Percentiles rank a stretch among this genome's conserved stretches.
These are phyloP conservation scores for Pycnonotus jocosus DNA, from an alignment of 2,113 vertebrate species.

Conservation along the genomic window DNA sequence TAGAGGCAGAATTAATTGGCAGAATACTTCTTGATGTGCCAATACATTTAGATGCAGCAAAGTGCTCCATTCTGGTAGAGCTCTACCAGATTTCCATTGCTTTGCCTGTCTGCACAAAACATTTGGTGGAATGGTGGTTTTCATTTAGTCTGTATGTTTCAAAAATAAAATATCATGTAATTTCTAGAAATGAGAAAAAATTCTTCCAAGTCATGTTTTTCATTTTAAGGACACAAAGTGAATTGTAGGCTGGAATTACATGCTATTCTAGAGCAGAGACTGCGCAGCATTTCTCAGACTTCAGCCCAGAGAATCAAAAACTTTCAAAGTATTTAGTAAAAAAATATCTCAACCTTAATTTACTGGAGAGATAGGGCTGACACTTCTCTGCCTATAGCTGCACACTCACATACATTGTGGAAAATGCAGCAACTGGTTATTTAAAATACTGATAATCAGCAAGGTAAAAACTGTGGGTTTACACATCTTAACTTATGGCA, in stretches of 20 bases:
- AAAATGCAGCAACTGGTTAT: background rate
- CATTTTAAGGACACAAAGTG: background rate
- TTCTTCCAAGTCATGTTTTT: background rate
- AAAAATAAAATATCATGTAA: background rate
- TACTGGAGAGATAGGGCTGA: background rate
- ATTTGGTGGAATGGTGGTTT: background rate
- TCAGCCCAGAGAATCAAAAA: background rate
- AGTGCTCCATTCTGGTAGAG: background rate
- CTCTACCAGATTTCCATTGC: background rate
- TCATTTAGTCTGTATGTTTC: background rate
- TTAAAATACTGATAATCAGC: background rate
- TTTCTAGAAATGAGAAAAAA: background rate
- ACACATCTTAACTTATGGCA: background rate
- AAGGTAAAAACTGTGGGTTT: background rate
- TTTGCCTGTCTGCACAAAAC: background rate
- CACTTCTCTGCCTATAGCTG: background rate
- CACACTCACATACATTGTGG: background rate
- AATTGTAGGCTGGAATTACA: background rate
- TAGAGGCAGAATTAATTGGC: background rate
- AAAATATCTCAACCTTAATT: background rate
- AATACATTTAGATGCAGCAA: background rate
- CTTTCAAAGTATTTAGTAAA: background rate
- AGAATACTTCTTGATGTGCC: background rate
- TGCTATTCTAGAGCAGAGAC: background rate
- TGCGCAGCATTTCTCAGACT: background rate